phyloP scores from a whole-genome alignment of 2,113 vertebrate species.

The Empidonax traillii region DNA sequence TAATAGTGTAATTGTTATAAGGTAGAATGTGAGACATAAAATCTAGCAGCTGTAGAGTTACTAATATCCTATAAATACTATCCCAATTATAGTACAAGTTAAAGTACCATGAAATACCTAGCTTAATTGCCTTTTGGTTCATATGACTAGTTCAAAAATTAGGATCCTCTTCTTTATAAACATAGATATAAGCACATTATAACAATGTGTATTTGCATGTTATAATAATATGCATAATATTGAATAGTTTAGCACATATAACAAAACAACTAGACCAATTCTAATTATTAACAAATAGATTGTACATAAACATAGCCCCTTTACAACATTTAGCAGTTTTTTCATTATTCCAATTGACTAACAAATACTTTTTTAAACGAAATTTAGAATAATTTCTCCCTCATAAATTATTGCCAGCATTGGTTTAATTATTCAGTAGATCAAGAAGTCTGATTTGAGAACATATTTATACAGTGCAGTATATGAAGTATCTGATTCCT shows the following conservation, averaged over 20 bases:
- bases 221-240: neutral
- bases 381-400: neutral
- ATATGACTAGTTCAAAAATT: neutral
- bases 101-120: constrained; percentile 18
- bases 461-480: neutral
- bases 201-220: neutral
- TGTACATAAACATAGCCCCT: neutral
- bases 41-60: constrained; percentile 36
- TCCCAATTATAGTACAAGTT: constrained; percentile 29
- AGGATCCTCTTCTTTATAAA: constrained; percentile 9
- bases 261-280: neutral
- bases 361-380: neutral
- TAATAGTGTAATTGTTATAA: constrained; percentile 49
- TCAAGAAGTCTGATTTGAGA: neutral
- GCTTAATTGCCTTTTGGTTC: constrained; percentile 58
- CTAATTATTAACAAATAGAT: neutral
- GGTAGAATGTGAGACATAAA: constrained; percentile 31
- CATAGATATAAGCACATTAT: neutral
- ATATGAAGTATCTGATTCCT: neutral
- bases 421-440: neutral
- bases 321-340: neutral
- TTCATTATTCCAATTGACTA: neutral
- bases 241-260: neutral
- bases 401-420: neutral
- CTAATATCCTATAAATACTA: constrained; percentile 56